A percentile compares a stretch with the other conserved stretches of the same genome.
These are phyloP conservation scores for Oscheius sp. DNA, from an alignment of 2,888 invertebrate genomes.

Conservation along the genomic window DNA sequence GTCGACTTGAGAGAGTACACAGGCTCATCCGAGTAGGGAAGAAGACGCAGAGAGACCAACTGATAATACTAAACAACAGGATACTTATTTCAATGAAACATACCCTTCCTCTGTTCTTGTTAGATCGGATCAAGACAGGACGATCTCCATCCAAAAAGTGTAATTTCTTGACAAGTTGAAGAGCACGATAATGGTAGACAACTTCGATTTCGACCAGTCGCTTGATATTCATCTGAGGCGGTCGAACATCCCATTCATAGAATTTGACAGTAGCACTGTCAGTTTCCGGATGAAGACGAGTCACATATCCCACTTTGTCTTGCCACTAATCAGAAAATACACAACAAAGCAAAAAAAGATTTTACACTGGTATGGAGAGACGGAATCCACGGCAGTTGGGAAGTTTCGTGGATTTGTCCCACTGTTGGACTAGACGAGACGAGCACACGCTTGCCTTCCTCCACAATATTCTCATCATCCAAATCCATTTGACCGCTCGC, in stretches of 20 bases:
- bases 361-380: background rate
- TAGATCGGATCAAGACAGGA: background rate
- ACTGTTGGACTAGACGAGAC: background rate
- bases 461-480: background rate
- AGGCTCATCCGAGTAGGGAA: background rate
- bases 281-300: background rate
- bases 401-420: conserved; percentile 15
- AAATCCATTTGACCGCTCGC: no score
- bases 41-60: conserved; percentile 17
- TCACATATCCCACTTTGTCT: conserved; percentile 27
- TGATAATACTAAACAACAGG: conserved; percentile 2
- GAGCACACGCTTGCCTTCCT: background rate
- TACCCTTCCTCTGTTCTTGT: conserved; percentile 1
- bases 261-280: conserved; percentile 25
- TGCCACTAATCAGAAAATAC: conserved; percentile 18
- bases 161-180: conserved; percentile 4
- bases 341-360: background rate
- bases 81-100: background rate
- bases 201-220: conserved; percentile 13
- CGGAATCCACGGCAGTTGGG: conserved; percentile 22
- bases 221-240: background rate
- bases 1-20: conserved; percentile 10
- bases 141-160: conserved; percentile 29
- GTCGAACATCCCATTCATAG: conserved; percentile 4
- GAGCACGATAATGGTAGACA: background rate